Conservation (phyloP, 2,797 vertebrate genomes). For the Scyliorhinus canicula region DNA sequence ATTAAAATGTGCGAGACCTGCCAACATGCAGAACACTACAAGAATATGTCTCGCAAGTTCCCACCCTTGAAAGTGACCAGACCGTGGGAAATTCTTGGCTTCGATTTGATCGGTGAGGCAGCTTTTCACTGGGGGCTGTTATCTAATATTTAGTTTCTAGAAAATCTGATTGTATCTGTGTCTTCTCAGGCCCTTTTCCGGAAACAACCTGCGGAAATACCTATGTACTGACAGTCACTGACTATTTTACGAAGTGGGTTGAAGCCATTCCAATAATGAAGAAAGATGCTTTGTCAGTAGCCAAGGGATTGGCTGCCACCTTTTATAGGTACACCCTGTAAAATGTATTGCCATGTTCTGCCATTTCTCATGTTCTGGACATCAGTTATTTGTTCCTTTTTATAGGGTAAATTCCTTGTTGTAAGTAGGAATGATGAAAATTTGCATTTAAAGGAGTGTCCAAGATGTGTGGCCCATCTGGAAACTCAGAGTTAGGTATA, state of each 20-base stretch:
- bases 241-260: conserved; percentile 84
- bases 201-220: conserved; percentile 65
- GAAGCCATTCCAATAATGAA: conserved; percentile 73
- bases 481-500: not conserved
- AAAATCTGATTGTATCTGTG: conserved; percentile 31
- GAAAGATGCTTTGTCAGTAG: conserved; percentile 65
- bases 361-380: not conserved
- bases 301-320: conserved; percentile 67
- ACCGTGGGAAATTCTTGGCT: conserved; percentile 76
- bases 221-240: conserved; percentile 62
- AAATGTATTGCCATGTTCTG: not conserved
- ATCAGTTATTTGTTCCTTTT: not conserved
- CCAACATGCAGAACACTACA: conserved; percentile 73
- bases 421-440: not conserved
- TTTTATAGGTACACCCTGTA: conserved; percentile 69
- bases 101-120: conserved; percentile 68
- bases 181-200: conserved; percentile 69
- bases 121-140: not conserved
- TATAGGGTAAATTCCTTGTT: not conserved
- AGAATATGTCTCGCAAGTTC: conserved; percentile 61
- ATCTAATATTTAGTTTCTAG: not conserved
- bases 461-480: not conserved
- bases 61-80: conserved; percentile 71
- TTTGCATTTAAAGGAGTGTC: not conserved
- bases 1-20: conserved; percentile 84